Evolutionary conservation across 2,888 invertebrate species (phyloP).

Genomic region (Alloscopus bannaensis): DNA sequence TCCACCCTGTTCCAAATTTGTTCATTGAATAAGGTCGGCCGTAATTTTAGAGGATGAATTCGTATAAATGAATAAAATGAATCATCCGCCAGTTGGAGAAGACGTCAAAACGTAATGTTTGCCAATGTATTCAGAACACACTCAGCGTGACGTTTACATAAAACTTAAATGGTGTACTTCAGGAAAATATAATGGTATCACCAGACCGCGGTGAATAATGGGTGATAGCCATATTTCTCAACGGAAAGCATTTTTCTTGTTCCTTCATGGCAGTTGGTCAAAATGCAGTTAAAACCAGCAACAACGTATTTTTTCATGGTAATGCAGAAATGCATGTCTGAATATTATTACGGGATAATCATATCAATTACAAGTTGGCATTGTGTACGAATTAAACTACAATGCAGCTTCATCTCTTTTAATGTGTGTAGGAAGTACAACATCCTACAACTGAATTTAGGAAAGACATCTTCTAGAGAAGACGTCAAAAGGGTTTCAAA

Average conservation of each 20-base stretch:
- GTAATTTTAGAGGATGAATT: constrained; percentile 32
- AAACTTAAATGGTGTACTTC: too few relatives aligned
- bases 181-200: constrained; percentile 6
- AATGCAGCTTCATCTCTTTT: too few relatives aligned
- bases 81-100: too few relatives aligned
- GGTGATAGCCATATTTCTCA: neutral
- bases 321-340: constrained; percentile 28
- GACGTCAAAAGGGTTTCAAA: neutral
- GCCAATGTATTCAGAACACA: too few relatives aligned
- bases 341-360: constrained; percentile 47
- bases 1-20: constrained; percentile 50
- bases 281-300: constrained; percentile 45
- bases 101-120: too few relatives aligned
- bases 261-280: constrained; percentile 53
- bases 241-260: constrained; percentile 16
- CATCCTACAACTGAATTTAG: neutral
- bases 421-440: too few relatives aligned
- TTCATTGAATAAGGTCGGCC: constrained; percentile 46
- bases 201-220: constrained; percentile 5
- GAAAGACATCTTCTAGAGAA: neutral
- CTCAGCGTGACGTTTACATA: too few relatives aligned
- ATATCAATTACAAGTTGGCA: constrained; percentile 46
- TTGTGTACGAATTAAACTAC: constrained; percentile 14
- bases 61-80: too few relatives aligned
- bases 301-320: constrained; percentile 18